Conservation (phyloP, 2,113 vertebrate species). For the Plecotus auritus region DNA sequence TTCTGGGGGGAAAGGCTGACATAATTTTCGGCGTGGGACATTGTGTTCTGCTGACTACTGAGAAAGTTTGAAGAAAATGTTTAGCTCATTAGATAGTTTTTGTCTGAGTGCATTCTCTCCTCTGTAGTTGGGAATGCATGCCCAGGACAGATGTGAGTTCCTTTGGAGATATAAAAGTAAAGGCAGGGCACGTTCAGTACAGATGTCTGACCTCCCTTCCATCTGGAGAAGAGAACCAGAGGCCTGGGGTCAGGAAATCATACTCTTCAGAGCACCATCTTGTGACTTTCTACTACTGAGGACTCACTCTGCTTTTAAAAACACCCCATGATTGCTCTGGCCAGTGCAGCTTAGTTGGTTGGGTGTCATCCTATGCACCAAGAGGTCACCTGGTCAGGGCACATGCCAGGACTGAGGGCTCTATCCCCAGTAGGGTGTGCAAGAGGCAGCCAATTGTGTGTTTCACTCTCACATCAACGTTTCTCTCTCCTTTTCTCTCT, state of each 20-base stretch:
- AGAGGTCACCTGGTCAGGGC: not conserved
- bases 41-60: slow-evolving; percentile 61
- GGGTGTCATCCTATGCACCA: not conserved
- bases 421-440: no score
- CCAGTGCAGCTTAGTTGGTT: not conserved
- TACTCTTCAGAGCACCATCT: not conserved
- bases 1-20: slow-evolving; percentile 56
- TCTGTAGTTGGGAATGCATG: not conserved
- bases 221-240: not conserved
- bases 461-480: not conserved
- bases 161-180: no score
- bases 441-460: not conserved
- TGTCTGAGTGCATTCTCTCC: not conserved
- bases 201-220: not conserved
- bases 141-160: not conserved
- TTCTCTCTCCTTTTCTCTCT: not conserved
- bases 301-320: not conserved
- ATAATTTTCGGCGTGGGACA: slow-evolving; percentile 54
- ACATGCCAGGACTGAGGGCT: not conserved
- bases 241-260: not conserved
- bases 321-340: not conserved
- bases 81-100: not conserved
- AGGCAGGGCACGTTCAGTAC: accelerated
- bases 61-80: slow-evolving; percentile 50
- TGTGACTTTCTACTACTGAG: not conserved